phyloP scores from a whole-genome alignment of 2,888 invertebrate genomes.

The Standfussiana lucernea region DNA sequence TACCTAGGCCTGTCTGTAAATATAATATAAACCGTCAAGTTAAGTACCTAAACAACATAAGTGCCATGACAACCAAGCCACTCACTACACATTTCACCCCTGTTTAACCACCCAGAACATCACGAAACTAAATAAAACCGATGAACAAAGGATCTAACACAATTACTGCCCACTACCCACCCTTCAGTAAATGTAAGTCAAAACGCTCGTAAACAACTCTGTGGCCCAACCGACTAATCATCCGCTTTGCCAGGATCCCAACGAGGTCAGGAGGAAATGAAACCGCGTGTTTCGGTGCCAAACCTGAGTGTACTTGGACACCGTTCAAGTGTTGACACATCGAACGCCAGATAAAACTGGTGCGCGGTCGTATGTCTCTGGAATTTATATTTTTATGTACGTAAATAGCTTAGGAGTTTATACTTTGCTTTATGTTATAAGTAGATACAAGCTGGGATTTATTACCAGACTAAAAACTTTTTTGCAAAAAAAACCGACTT shows the following conservation, averaged over 20 bases:
- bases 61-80: neutral
- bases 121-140: constrained; percentile 27
- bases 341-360: constrained; percentile 53
- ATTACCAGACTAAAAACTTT: too few species aligned
- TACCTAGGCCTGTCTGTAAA: neutral
- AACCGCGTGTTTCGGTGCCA: constrained; percentile 70
- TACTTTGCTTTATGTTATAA: neutral
- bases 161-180: constrained; percentile 20
- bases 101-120: constrained; percentile 15
- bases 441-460: neutral
- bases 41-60: neutral
- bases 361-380: constrained; percentile 27
- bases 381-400: constrained; percentile 5
- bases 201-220: constrained; percentile 56
- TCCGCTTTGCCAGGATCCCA: constrained; percentile 57
- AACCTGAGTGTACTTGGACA: constrained; percentile 73
- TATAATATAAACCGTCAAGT: neutral
- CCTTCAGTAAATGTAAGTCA: constrained; percentile 45
- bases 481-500: too few species aligned
- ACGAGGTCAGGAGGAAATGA: constrained; percentile 71
- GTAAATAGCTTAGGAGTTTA: neutral
- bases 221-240: constrained; percentile 54
- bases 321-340: constrained; percentile 72
- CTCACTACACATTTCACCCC: neutral
- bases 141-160: constrained; percentile 18